Evolutionary conservation across 2,797 vertebrate genomes (phyloP), one percentile per base, ranked within the genome.

Genomic region (Sebastes nivosus): DNA sequence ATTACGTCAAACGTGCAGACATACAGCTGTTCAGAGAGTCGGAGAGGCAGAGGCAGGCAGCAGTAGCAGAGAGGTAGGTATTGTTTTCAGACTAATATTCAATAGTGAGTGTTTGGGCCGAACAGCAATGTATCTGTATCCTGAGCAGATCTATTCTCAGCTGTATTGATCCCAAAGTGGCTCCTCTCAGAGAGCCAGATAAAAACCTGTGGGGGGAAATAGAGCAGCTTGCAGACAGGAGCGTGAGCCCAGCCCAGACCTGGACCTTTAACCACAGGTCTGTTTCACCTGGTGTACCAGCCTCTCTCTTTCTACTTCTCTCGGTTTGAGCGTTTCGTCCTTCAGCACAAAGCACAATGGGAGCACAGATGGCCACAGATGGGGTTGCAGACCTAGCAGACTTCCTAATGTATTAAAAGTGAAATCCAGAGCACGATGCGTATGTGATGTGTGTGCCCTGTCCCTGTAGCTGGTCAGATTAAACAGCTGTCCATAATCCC

Each of bases 401-500:
- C 93, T 93, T 94, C 90, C 90, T 94, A 94, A 94, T 95, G 93
- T 94, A 95, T 95, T 95, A 96, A 95, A 94, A 94, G 94, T 93
- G 80, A 93, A 94, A 95, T 94, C 91, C 92, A 88, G 86, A 83
- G 91, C 83, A 66, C 79, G 83, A 80, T 82, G 73, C 63, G 87
- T 93, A 70, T 81, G 85, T 88, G 88, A 72, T 81, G 85, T 88
- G 88, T 91, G 87, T 89, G 83, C 86, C 76, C 67, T 75, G 81
- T 93, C 88, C 89, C 94, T 94, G 94, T 93, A 93, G 93, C 95
- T 91, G 91, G 92, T 93, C 93, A 95, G 95, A 95, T 96, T 96
- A 96, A 95, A 95, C 95, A 96, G 94, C 93, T 96, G 95, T 94
- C 91, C 81, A 80, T 96, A 96, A 96, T 96, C 95, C 94, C 88